Evolutionary conservation across 2,113 vertebrate species (phyloP), one percentile per base, ranked within the genome.

Genomic region (Nycticebus coucang): DNA sequence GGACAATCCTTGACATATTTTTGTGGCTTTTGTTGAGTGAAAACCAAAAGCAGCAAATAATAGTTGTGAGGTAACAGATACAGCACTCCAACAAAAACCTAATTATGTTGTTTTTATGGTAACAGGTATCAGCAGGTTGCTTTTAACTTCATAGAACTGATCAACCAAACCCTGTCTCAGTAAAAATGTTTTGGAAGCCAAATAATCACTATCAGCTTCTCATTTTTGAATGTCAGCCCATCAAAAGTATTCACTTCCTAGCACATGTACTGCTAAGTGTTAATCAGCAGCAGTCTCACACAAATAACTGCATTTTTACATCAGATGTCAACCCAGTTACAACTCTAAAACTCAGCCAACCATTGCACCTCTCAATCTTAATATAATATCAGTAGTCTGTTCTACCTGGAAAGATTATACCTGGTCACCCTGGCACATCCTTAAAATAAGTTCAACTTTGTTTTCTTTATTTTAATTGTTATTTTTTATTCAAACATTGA

Each of bases 141-240:
- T 55, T 95, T 96, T 80, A 85, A 57, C 26, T 91, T 91, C 18
- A 35, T 35, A 82, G 7, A 80, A 77, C 2, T 75, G 41, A 90
- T 84, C 30, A 83, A 28, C n/a, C 87, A 93, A 95, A 87, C 24
- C 2, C 69, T 84, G 68, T 33, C 33, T 92, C 22, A 66, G 22
- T 71, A 45, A 93, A 96, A 89, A 57, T 82, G 21, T 5, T 91
- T 72, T 89, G 26, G 12, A 33, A 94, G 74, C 45, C 37, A 85
- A 87, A 62, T 26, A 37, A 41, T 33, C 59, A 53, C n/a, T 68
- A 60, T 72, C 86, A 91, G 3, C 45, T 30, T 12, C 15, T 94
- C 1, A 35, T 82, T 96, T 95, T 69, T 92, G 81, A 93, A 35
- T 30, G 17, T 91, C 55, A 81, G 26, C 50, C 69, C 87, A 3